A percentile compares a stretch with the other conserved stretches of the same genome.
Evolutionary conservation across 2,797 vertebrate genomes (phyloP).

Genomic region (Rallus crepitans): DNA sequence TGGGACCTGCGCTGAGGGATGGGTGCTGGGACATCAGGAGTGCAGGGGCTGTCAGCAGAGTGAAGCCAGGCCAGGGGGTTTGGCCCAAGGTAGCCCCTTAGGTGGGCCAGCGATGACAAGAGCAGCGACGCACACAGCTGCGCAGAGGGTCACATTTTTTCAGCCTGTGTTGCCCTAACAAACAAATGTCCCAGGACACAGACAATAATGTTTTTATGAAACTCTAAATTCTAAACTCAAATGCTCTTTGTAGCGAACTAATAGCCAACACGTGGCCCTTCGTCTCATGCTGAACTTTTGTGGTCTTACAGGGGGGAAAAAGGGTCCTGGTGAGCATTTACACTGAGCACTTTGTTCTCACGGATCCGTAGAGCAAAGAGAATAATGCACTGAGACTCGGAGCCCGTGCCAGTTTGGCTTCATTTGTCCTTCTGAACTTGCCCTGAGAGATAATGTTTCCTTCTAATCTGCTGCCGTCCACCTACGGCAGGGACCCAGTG

Average conservation of each 20-base stretch:
- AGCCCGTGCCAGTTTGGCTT: conserved; percentile 75
- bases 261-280: conserved; percentile 86
- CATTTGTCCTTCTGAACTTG: conserved; percentile 81
- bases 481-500: conserved; percentile 80
- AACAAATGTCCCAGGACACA: conserved; percentile 87
- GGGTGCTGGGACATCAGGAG: not conserved
- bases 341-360: conserved; percentile 87
- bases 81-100: not conserved
- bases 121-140: conserved; percentile 9
- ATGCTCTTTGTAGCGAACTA: conserved; percentile 88
- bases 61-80: not conserved
- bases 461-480: conserved; percentile 85
- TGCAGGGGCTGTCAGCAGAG: not conserved
- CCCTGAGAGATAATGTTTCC: conserved; percentile 90
- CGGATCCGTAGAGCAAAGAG: conserved; percentile 82
- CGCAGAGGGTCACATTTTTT: conserved; percentile 83
- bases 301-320: conserved; percentile 78
- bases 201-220: conserved; percentile 98
- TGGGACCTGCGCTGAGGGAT: not conserved
- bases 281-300: conserved; percentile 87
- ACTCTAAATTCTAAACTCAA: conserved; percentile 91
- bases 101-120: not conserved
- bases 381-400: conserved; percentile 83
- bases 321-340: conserved; percentile 75
- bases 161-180: conserved; percentile 83